phyloP scores from a whole-genome alignment of 2,888 invertebrate genomes.

The Ceramica pisi region DNA sequence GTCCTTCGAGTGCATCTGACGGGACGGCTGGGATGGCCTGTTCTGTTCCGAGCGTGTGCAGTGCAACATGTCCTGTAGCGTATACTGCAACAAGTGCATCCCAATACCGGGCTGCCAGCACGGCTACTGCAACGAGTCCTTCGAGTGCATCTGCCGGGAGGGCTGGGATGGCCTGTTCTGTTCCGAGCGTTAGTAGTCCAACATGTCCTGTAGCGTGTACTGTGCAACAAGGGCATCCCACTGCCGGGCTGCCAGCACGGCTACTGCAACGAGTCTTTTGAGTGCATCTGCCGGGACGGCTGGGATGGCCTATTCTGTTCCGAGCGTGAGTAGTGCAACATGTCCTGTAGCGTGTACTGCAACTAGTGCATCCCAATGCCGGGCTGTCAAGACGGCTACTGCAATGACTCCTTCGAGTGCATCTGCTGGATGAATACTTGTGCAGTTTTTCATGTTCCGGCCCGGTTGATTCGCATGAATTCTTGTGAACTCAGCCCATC shows the following conservation, averaged over 20 bases:
- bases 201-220: background rate
- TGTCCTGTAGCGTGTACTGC: too few relatives aligned
- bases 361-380: too few relatives aligned
- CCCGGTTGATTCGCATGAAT: background rate
- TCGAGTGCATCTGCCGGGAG: slow-evolving; percentile 95
- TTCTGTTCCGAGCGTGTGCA: slow-evolving; percentile 96
- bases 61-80: too few relatives aligned
- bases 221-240: slow-evolving; percentile 97
- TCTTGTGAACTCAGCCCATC: background rate
- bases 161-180: slow-evolving; percentile 98
- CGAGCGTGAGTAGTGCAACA: slow-evolving; percentile 95
- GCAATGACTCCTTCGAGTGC: too few relatives aligned
- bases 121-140: slow-evolving; percentile 96
- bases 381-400: too few relatives aligned
- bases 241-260: slow-evolving; percentile 97
- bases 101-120: slow-evolving; percentile 96
- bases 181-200: slow-evolving; percentile 93
- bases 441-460: background rate
- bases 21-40: slow-evolving; percentile 96
- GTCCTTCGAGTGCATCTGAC: slow-evolving; percentile 96
- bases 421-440: background rate
- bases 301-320: slow-evolving; percentile 97
- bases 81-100: slow-evolving; percentile 95
- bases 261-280: slow-evolving; percentile 96
- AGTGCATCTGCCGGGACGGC: slow-evolving; percentile 95